Base-by-base conservation (phyloP, 2,113 vertebrate genomes). In the Poeciliopsis turrubarensis region DNA sequence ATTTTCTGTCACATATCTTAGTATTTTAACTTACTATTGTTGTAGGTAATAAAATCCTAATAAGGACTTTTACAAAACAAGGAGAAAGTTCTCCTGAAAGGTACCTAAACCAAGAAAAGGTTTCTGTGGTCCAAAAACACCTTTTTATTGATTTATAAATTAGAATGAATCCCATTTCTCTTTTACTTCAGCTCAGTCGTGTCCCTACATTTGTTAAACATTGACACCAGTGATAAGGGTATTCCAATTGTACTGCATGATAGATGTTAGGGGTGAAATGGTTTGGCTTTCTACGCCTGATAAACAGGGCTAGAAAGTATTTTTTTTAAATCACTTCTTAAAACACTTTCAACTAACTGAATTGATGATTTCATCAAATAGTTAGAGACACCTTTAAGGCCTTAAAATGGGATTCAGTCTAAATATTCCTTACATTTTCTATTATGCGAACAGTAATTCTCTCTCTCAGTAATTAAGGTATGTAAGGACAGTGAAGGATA, bases 401-500 rank as follows among this genome's bases (percentile, higher is more conserved):
- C 51, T n/a, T 22, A 57, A 57, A 57, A 57, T 57, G 51, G 51
- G 51, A 57, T 57, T 54, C 47, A 54, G 15, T 19, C 47, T 54
- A 25, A 25, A 54, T 22, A 54, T 83, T 75, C 75, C 60, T 82
- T 67, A 75, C 57, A 69, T 81, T 83, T 86, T 19, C 72, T 19
- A 81, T 84, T 37, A 57, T 29, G 37, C 73, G 71, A 67, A 44
- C 37, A 77, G 63, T 25, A 37, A 0, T 72, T 74, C 65, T 78
- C 32, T 70, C 78, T 29, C 13, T 80, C 15, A 68, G 41, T 72
- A 69, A 44, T 65, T 68, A 75, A 60, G 68, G 34, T 73, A 19
- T 76, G 77, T 78, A 82, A 75, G 14, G 81, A 89, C 80, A 79
- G 70, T 15, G 62, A 44, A 80, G 84, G 66, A 76, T 79, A 78